These are phyloP conservation scores for Notospermus geniculatus DNA, from an alignment of 1,140 invertebrate species.

Conservation along the genomic window DNA sequence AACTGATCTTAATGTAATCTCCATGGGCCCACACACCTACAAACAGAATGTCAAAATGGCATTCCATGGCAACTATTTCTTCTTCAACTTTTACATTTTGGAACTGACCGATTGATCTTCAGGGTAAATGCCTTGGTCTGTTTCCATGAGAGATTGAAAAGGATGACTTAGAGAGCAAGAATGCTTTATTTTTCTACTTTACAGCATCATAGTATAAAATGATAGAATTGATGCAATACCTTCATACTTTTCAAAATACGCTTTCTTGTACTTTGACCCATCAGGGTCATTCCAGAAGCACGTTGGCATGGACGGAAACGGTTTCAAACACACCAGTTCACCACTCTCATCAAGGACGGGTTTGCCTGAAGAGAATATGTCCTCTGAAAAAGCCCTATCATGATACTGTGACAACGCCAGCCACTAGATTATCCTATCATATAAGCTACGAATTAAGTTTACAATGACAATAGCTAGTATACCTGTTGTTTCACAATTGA, in stretches of 20 bases:
- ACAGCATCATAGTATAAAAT: conserved; percentile 1
- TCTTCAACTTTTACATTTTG: too few species aligned
- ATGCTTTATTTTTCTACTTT: neutral
- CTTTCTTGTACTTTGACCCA: conserved; percentile 59
- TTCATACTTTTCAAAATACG: conserved; percentile 62
- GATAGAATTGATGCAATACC: conserved; percentile 39
- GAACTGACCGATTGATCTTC: too few species aligned
- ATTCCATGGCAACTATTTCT: too few species aligned
- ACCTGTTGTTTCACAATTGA: too few species aligned
- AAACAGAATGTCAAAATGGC: too few species aligned
- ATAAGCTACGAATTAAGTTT: too few species aligned
- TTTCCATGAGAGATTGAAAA: conserved; percentile 33
- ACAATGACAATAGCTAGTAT: too few species aligned
- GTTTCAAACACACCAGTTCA: conserved; percentile 62
- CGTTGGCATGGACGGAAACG: conserved; percentile 65
- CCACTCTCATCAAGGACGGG: conserved; percentile 58
- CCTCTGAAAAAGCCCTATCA: too few species aligned
- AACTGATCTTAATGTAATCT: conserved; percentile 62
- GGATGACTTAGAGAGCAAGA: neutral
- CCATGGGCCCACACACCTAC: conserved; percentile 64
- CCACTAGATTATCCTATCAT: too few species aligned
- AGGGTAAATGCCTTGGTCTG: too few species aligned
- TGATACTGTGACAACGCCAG: too few species aligned
- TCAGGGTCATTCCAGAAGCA: conserved; percentile 63
- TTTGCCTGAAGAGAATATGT: conserved; percentile 45